A percentile compares a stretch with the other conserved stretches of the same genome.
Evolutionary conservation across 1,140 invertebrate genomes (phyloP).

Genomic region (Goniozus legneri): DNA sequence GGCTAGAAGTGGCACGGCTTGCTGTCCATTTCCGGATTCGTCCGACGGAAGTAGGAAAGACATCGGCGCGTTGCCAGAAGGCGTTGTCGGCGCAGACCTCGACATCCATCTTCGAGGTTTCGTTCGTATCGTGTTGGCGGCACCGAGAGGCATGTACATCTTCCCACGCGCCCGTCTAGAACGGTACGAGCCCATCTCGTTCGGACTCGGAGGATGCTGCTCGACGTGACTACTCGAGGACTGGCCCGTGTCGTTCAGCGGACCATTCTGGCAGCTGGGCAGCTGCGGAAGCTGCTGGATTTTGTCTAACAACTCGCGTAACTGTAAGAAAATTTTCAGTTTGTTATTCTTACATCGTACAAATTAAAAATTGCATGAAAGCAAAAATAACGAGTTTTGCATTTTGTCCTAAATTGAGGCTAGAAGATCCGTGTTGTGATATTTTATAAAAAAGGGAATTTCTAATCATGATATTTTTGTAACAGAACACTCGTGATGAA

Average conservation of each 20-base stretch:
- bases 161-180: constrained; percentile 39
- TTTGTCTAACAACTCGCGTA: constrained; percentile 65
- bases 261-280: constrained; percentile 28
- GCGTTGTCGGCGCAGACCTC: constrained; percentile 72
- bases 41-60: constrained; percentile 39
- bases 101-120: constrained; percentile 58
- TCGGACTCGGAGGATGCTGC: constrained; percentile 32
- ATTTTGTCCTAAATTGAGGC: no score
- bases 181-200: constrained; percentile 27
- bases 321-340: no score
- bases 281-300: constrained; percentile 63
- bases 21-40: constrained; percentile 38
- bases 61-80: constrained; percentile 56
- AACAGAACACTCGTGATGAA: no score
- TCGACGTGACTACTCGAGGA: not conserved
- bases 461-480: no score
- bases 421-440: no score
- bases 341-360: no score
- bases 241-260: constrained; percentile 2
- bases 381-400: no score
- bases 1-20: constrained; percentile 45
- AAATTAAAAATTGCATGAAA: no score
- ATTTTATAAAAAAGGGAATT: no score
- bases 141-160: constrained; percentile 47
- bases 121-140: constrained; percentile 8